Base-by-base conservation (phyloP, 1,140 invertebrate genomes). In the Centruroides vittatus region DNA sequence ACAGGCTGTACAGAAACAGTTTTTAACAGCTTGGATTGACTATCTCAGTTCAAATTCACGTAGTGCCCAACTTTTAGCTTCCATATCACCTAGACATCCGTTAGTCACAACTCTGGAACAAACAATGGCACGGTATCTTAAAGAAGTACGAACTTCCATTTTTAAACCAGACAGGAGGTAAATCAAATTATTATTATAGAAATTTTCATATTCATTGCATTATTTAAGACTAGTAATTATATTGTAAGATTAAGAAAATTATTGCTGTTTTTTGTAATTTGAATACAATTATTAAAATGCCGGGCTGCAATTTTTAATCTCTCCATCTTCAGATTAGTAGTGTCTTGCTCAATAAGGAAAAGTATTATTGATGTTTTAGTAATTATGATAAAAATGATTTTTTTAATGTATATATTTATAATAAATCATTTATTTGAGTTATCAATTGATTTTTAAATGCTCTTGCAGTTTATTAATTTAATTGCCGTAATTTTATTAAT, bases 21-120 rank as follows among this genome's bases (percentile, higher is more conserved):
- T 83, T 7, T 73, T 92, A n/a, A 77, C 76, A 53, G 78, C 84
- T 12, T 89, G 86, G 86, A 74, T 89, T 60, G 80, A 84, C 63
- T 84, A 83, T 66, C 73, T 93, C 58, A 78, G 83, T 0, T 79
- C 80, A 13, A 83, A 87, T 67, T 79, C 89, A 8, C 67, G 76
- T 35, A 75, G 87, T 66, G 81, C 88, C 11, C 83, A 89, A 64
- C 69, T 90, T n/a, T 68, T 88, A 52, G 76, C 76, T 48, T 79
- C 81, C 69, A 83, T 86, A 74, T 52, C 51, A n/a, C 72, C 80
- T 63, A 83, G 82, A 56, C 67, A 68, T 72, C 73, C 78, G 46
- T 68, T 88, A 67, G 75, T 89, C 11, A 74, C 71, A 62, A 79
- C 81, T 12, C 73, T 89, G 47, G 82, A 85, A 68, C 82, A 88